Evolutionary conservation across 2,888 invertebrate species (phyloP).

Genomic region (Venusia cambrica): DNA sequence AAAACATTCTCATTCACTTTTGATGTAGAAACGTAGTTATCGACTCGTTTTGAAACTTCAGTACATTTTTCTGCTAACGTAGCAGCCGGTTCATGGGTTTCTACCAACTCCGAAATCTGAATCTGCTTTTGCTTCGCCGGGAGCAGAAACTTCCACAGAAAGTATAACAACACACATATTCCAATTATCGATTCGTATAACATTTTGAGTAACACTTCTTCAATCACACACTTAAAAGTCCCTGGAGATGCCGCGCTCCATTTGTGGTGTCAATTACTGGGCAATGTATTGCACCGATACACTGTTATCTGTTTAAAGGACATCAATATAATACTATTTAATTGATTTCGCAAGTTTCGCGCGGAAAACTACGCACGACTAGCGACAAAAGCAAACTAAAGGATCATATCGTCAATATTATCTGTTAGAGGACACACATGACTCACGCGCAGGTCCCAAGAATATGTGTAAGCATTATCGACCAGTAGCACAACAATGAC

Average conservation of each 20-base stretch:
- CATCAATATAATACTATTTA: too few relatives aligned
- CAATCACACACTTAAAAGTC: constrained; percentile 53
- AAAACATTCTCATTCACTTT: background rate
- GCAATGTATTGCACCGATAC: constrained; percentile 37
- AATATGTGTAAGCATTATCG: constrained; percentile 64
- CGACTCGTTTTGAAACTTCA: background rate
- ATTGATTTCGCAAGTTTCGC: too few relatives aligned
- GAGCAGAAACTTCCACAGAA: constrained; percentile 61
- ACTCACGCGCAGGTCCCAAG: constrained; percentile 65
- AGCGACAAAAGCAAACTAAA: constrained; percentile 52
- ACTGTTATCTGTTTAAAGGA: constrained; percentile 27
- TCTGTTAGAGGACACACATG: constrained; percentile 55
- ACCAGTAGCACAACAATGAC: constrained; percentile 56
- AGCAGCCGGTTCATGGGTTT: constrained; percentile 13
- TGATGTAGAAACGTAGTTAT: background rate
- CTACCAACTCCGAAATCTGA: constrained; percentile 22
- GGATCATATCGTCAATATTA: constrained; percentile 55
- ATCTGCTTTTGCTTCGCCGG: constrained; percentile 32
- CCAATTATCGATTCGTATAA: constrained; percentile 64
- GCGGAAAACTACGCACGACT: constrained; percentile 32
- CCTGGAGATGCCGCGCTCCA: constrained; percentile 51
- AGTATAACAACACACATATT: constrained; percentile 53
- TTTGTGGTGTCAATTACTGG: constrained; percentile 49
- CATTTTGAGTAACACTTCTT: constrained; percentile 56
- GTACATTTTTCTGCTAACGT: background rate